These are phyloP conservation scores for Cryptoblepharus egeriae DNA, from an alignment of 2,797 vertebrate species.

Conservation along the genomic window DNA sequence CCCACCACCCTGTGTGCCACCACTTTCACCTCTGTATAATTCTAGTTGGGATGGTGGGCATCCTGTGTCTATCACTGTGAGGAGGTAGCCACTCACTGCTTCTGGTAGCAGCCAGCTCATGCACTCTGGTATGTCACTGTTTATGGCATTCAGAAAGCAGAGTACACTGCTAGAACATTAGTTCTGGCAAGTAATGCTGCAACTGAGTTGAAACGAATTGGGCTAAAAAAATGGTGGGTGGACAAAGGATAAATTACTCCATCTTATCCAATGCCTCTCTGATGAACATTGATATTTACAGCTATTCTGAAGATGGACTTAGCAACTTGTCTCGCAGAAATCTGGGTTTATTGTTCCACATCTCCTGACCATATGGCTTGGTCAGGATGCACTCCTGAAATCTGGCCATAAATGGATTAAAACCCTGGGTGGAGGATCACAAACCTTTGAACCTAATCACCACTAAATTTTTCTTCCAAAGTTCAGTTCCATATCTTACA, in stretches of 20 bases:
- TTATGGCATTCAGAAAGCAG: too few species aligned
- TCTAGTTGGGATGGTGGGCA: too few species aligned
- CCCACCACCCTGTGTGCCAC: too few species aligned
- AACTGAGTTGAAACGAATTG: too few species aligned
- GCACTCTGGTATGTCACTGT: too few species aligned
- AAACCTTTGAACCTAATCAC: not conserved
- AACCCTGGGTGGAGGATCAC: not conserved
- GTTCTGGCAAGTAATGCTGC: too few species aligned
- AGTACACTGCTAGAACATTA: too few species aligned
- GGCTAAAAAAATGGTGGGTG: not conserved
- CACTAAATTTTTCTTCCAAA: not conserved
- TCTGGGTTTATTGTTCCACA: not conserved
- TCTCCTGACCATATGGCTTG: not conserved
- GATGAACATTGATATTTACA: not conserved
- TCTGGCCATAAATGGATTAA: not conserved
- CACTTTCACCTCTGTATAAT: too few species aligned
- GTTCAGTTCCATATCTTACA: conserved; percentile 43
- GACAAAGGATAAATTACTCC: not conserved
- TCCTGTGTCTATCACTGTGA: too few species aligned
- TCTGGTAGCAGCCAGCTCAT: too few species aligned
- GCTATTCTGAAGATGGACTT: too few species aligned
- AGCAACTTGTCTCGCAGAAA: not conserved
- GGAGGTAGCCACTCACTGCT: too few species aligned
- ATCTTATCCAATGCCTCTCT: not conserved
- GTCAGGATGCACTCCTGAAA: not conserved